These are phyloP conservation scores for Chrosomus eos DNA, from an alignment of 2,797 vertebrate genomes.

Conservation along the genomic window DNA sequence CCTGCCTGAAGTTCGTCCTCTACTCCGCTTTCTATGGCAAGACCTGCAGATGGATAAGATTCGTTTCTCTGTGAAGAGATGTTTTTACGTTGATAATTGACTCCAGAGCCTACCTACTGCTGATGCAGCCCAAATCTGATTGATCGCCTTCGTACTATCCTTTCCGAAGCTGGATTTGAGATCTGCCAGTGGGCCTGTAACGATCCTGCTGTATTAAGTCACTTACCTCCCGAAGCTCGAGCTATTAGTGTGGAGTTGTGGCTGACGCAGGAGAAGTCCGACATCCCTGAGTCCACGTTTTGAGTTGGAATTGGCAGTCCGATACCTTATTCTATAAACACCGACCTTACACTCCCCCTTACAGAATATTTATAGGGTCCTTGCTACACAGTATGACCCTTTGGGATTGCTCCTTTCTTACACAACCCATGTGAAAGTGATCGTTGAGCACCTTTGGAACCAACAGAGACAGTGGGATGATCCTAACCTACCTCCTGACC, in stretches of 20 bases:
- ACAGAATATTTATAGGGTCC: slow-evolving; percentile 7
- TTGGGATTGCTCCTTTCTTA: not conserved
- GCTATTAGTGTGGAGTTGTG: not conserved
- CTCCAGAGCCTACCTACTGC: not conserved
- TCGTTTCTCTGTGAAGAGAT: not conserved
- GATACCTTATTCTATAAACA: slow-evolving; percentile 3
- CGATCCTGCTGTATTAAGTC: not conserved
- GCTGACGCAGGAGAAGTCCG: not conserved
- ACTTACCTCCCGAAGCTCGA: not conserved
- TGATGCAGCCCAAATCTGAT: not conserved
- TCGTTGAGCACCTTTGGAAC: not conserved
- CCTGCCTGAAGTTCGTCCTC: too few species aligned
- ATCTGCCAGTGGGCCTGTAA: not conserved
- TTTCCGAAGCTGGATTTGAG: not conserved
- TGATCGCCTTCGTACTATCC: not conserved
- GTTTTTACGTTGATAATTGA: not conserved
- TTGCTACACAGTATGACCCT: slow-evolving; percentile 6
- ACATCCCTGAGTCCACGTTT: not conserved
- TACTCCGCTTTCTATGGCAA: too few species aligned
- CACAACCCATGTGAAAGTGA: not conserved
- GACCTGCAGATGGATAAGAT: not conserved
- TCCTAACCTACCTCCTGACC: not conserved
- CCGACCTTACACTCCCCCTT: not conserved
- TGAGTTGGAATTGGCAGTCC: slow-evolving; percentile 17
- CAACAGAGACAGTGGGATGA: not conserved